A percentile compares a stretch with the other conserved stretches of the same genome.
Conservation (phyloP, 53 echinoderm and acorn worm genomes). For the Pentamera pediparva region DNA sequence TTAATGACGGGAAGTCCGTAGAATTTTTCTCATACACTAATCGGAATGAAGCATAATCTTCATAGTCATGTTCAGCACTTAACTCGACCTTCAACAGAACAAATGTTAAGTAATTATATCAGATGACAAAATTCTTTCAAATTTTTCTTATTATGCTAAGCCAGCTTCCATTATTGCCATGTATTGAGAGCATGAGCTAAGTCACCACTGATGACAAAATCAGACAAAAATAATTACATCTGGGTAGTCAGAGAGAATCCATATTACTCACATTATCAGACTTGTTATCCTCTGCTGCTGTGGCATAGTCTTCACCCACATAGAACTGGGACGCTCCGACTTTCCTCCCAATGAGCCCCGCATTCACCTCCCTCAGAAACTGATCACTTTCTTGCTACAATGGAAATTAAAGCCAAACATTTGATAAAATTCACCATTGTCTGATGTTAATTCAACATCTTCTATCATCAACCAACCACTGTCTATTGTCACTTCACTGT, state of each 20-base stretch:
- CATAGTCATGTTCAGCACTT: too few species aligned
- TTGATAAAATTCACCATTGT: background rate
- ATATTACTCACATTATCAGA: slow-evolving; percentile 17
- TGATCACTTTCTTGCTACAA: background rate
- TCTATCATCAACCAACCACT: background rate
- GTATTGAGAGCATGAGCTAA: too few species aligned
- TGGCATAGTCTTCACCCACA: slow-evolving; percentile 59
- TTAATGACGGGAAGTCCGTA: too few species aligned
- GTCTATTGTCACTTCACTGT: background rate
- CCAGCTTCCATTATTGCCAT: too few species aligned
- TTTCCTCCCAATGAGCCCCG: background rate
- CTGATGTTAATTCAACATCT: too few species aligned
- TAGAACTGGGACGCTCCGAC: slow-evolving; percentile 36
- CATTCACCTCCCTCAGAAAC: background rate
- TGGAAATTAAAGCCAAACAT: background rate
- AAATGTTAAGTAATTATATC: too few species aligned
- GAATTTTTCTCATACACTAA: too few species aligned
- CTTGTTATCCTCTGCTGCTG: slow-evolving; percentile 61
- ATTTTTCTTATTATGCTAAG: too few species aligned
- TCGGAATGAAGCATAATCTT: too few species aligned
- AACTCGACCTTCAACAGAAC: too few species aligned
- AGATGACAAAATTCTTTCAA: too few species aligned
- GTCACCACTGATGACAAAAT: too few species aligned
- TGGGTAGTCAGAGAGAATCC: background rate
- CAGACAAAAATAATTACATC: background rate